Evolutionary conservation across 2,888 invertebrate species (phyloP).

Genomic region (Tinea semifulvella): DNA sequence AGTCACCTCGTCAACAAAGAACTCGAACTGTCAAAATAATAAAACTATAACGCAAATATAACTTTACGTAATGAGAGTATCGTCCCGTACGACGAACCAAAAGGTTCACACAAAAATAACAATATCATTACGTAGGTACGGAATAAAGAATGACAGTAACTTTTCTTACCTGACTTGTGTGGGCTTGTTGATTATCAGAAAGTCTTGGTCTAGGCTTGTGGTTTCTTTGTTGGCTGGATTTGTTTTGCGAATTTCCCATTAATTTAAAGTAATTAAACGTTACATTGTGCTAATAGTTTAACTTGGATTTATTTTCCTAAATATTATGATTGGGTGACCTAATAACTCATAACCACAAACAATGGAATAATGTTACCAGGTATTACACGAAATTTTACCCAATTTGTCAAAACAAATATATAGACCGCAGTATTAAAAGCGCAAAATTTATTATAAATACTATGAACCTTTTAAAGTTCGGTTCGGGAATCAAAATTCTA

Average conservation of each 20-base stretch:
- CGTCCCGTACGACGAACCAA: background rate
- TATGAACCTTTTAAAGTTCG: no score
- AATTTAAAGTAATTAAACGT: slow-evolving; percentile 32
- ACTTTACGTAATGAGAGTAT: slow-evolving; percentile 4
- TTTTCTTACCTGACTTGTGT: slow-evolving; percentile 58
- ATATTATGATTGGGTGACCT: slow-evolving; percentile 20
- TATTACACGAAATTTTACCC: no score
- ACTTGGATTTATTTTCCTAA: slow-evolving; percentile 15
- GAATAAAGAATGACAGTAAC: slow-evolving; percentile 63
- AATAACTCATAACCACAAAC: slow-evolving; percentile 21
- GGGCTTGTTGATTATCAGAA: slow-evolving; percentile 32
- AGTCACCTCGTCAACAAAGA: slow-evolving; percentile 31
- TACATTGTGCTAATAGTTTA: slow-evolving; percentile 23
- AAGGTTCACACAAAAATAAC: slow-evolving; percentile 11
- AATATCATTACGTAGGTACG: slow-evolving; percentile 49
- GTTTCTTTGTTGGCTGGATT: slow-evolving; percentile 35
- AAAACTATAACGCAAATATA: background rate
- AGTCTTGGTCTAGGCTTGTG: slow-evolving; percentile 35
- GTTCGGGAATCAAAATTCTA: no score
- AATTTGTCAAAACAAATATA: no score
- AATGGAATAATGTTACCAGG: slow-evolving; percentile 13
- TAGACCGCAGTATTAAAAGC: no score
- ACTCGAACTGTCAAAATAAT: slow-evolving; percentile 22
- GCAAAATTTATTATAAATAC: no score
- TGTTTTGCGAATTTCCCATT: slow-evolving; percentile 60